Evolutionary conservation across 64 coral and sea anemone genomes (phyloP), one percentile per base, ranked within the genome.

Genomic region (Hydrozoanthus tunicans): DNA sequence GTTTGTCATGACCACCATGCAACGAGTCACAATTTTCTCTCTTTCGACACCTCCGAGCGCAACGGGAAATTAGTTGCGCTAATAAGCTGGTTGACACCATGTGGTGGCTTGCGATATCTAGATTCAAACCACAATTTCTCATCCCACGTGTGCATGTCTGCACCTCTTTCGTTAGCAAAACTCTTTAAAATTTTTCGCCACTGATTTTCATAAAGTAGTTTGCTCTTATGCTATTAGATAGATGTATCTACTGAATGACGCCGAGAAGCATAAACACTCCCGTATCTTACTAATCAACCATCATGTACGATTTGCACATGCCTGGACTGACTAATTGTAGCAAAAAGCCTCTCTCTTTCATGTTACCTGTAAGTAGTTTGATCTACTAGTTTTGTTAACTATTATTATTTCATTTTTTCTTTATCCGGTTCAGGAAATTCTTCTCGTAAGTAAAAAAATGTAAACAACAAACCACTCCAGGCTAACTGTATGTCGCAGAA

Each of bases 71-170:
- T 26, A 12, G 23, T 9, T 55, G 56, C 74, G 84, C 84, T 88
- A 88, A 88, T 88, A 88, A 88, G 84, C 68, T 88, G 68, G 24
- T n/a, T 88, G 84, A 88, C 72, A 74, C 69, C 69, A 88, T 88
- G 24, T 88, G 84, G 84, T 26, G 66, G 74, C 23, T 73, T 17
- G 68, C 56, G 84, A 88, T 88, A 88, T 88, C 55, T 24, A 67
- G 7, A 55, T 81, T 32, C 60, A 51, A 62, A 65, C 80, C 61
- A 43, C 53, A 7, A 15, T 0, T 0, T 2, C 12, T 23, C 24
- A 26, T 73, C 68, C 56, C 12, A 70, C 24, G 66, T 74, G 32
- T 56, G 53, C 60, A 55, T 60, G 78, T 80, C 32, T 43, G 32
- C 32, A 43, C 32, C 32, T 43, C 32, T 43, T 0, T 43, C 32